Percentiles rank a stretch among this genome's conserved stretches.
These are phyloP conservation scores for Notothenia rossii DNA, from an alignment of 2,113 vertebrate species.

Conservation along the genomic window DNA sequence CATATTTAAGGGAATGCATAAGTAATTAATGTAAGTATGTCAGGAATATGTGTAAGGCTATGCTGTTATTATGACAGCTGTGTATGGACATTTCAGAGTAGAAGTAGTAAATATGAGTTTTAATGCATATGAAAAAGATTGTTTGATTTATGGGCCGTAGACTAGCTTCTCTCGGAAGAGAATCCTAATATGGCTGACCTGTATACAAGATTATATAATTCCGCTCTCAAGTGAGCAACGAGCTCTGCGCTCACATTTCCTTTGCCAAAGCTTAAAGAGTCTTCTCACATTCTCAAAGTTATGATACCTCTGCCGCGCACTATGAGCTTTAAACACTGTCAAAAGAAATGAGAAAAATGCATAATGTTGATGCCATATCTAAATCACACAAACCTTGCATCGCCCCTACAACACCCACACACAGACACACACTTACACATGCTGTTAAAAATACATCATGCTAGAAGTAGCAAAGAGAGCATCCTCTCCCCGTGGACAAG, in stretches of 20 bases:
- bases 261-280: conserved; percentile 43
- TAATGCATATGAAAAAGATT: neutral
- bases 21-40: conserved; percentile 32
- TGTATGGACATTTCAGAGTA: neutral
- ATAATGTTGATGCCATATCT: conserved; percentile 42
- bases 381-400: conserved; percentile 48
- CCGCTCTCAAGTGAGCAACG: conserved; percentile 48
- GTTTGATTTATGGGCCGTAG: conserved; percentile 15
- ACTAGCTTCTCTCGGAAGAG: conserved; percentile 30
- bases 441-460: conserved; percentile 68
- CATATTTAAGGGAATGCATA: conserved; percentile 17
- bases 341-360: conserved; percentile 19
- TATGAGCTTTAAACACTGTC: conserved; percentile 3
- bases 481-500: conserved; percentile 48
- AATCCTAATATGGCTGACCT: conserved; percentile 67
- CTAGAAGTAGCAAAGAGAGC: conserved; percentile 59
- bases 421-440: conserved; percentile 51
- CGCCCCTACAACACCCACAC: conserved; percentile 53
- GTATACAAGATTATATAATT: conserved; percentile 63
- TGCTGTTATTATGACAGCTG: neutral
- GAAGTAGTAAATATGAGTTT: conserved; percentile 3
- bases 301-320: conserved; percentile 23
- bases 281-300: conserved; percentile 43
- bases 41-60: conserved; percentile 18
- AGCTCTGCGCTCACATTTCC: conserved; percentile 38